These are phyloP conservation scores for Hedychridium roseum DNA, from an alignment of 2,888 invertebrate genomes.

Conservation along the genomic window DNA sequence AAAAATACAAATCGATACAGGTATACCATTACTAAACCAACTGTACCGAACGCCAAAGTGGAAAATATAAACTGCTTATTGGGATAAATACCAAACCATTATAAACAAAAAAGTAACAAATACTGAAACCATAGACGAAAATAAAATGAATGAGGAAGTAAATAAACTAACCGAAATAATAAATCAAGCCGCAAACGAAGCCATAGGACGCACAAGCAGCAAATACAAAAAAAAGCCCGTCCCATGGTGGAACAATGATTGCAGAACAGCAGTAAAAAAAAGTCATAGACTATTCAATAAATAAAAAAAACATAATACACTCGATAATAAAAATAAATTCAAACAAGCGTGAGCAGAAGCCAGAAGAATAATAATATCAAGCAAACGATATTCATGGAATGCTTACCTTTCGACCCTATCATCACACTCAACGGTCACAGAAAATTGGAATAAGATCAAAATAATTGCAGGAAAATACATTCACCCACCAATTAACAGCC, in stretches of 20 bases:
- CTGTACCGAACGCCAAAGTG: conserved; percentile 9
- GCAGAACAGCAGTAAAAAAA: conserved; percentile 9
- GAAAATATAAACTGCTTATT: conserved; percentile 28
- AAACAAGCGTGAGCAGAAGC: conserved; percentile 18
- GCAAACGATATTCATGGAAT: conserved; percentile 17
- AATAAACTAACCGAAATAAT: conserved; percentile 12
- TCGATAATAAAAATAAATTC: conserved; percentile 17
- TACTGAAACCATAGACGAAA: not conserved
- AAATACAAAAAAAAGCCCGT: not conserved
- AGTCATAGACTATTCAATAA: conserved; percentile 21
- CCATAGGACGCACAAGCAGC: conserved; percentile 6
- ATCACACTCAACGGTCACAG: not conserved
- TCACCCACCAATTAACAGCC: not conserved
- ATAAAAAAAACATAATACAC: conserved; percentile 20
- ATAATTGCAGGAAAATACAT: conserved; percentile 11
- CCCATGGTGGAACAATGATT: conserved; percentile 32
- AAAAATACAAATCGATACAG: conserved; percentile 3
- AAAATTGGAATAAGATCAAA: conserved; percentile 22
- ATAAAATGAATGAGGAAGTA: conserved; percentile 11
- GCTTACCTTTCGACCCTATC: conserved; percentile 11
- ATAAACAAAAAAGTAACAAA: conserved; percentile 7
- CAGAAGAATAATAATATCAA: conserved; percentile 19
- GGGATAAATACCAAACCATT: conserved; percentile 9
- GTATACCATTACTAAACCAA: not conserved
- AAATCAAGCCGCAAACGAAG: conserved; percentile 12